A percentile compares a stretch with the other conserved stretches of the same genome.
These are phyloP conservation scores for Xenopus tropicalis DNA, from an alignment of 2,113 vertebrate species.

Conservation along the genomic window UCB_Xtro_10.0 CM004450.2:68038501-68039000, in stretches of 20 bases:
- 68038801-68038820: conserved; percentile 28
- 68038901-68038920: not conserved
- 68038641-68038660: too few relatives aligned
- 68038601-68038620: too few relatives aligned
- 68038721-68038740: conserved; percentile 9
- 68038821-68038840: conserved; percentile 17
- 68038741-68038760: conserved; percentile 20
- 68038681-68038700: not conserved
- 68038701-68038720: not conserved
- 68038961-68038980: not conserved
- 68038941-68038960: not conserved
- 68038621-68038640: too few relatives aligned
- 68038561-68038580: too few relatives aligned
- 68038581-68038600: too few relatives aligned
- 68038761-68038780: conserved; percentile 22
- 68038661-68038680: too few relatives aligned
- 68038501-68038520: too few relatives aligned
- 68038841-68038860: conserved; percentile 15
- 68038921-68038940: not conserved
- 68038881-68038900: conserved; percentile 11
- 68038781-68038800: conserved; percentile 26
- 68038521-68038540: too few relatives aligned
- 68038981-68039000: too few relatives aligned
- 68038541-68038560: too few relatives aligned
- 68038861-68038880: not conserved